Conservation (phyloP, 2,113 vertebrate genomes). For the Apodemus speciosus region DNA sequence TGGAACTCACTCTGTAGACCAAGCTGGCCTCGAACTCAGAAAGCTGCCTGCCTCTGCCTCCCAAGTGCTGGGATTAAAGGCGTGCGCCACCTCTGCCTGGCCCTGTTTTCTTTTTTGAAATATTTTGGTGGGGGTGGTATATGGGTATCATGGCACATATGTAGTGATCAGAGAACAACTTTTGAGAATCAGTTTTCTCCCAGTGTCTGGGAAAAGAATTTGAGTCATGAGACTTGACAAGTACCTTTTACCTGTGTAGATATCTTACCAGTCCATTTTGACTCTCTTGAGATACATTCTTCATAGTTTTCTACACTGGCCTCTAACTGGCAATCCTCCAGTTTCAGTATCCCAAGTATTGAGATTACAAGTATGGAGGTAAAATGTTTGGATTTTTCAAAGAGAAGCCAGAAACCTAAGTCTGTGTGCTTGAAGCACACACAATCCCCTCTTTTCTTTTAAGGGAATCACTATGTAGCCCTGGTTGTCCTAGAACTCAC, state of each 20-base stretch:
- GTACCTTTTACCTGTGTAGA: neutral
- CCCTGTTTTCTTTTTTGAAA: neutral
- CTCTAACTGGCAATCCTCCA: neutral
- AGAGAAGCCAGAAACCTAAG: neutral
- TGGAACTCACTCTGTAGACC: too few species aligned
- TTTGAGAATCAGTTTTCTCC: neutral
- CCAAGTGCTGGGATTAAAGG: too few species aligned
- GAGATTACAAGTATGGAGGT: neutral
- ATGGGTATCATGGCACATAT: neutral
- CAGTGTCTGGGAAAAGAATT: neutral
- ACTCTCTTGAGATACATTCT: neutral
- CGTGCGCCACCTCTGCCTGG: too few species aligned
- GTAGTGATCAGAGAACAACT: neutral
- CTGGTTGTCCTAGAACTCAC: neutral
- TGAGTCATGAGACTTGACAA: neutral
- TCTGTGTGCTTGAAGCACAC: neutral
- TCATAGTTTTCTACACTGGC: neutral
- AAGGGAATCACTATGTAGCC: neutral
- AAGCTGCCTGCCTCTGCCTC: too few species aligned
- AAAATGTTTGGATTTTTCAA: neutral
- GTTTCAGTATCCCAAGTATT: neutral
- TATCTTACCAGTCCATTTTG: neutral
- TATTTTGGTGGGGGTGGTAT: neutral
- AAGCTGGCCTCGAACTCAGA: too few species aligned
- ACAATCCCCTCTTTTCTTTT: neutral